Evolutionary conservation across 2,797 vertebrate genomes (phyloP), one percentile per base, ranked within the genome.

Genomic region (Pseudochirops cupreus): DNA sequence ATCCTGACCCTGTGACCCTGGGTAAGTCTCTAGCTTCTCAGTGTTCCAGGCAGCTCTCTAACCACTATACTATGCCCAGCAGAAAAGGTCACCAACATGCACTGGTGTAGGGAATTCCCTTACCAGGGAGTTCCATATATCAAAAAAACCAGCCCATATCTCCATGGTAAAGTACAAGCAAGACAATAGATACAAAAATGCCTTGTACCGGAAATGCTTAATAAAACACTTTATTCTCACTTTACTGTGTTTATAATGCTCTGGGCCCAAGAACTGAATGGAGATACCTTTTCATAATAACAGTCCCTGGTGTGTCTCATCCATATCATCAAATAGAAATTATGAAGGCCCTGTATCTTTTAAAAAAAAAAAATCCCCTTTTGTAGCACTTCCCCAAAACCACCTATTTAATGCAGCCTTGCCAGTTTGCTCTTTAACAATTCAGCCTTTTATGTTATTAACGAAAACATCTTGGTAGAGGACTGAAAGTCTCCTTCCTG

Each of bases 381-480:
- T 67, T 97, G 90, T 96, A 96, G 97, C 92, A 99, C 99, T 99
- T 99, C 99, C 99, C 98, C 97, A 99, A 99, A 99, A 98, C 92
- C 95, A 98, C 95, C 98, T 99, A 99, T 98, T 98, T 98, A 99
- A 98, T 97, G 96, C 98, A 97, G 93, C 95, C 97, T 95, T 97
- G 97, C 97, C 98, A 98, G 97, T 82, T 94, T 97, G 94, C 87
- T 96, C 96, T 98, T 94, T 96, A 96, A 95, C 95, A 98, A 95
- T 96, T 91, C 92, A 96, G 95, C 93, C 95, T 92, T 96, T 96
- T 97, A 91, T 46, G 91, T 95, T 97, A 93, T 97, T 96, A 95
- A 97, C 90, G 33, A 97, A 82, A 94, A 93, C 57, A 94, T 96
- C 92, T 93, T 50, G 95, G 58, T 93, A 50, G 92, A 96, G 93